Evolutionary conservation across 2,888 invertebrate species (phyloP).

Genomic region (Drosophila subquinaria): DNA sequence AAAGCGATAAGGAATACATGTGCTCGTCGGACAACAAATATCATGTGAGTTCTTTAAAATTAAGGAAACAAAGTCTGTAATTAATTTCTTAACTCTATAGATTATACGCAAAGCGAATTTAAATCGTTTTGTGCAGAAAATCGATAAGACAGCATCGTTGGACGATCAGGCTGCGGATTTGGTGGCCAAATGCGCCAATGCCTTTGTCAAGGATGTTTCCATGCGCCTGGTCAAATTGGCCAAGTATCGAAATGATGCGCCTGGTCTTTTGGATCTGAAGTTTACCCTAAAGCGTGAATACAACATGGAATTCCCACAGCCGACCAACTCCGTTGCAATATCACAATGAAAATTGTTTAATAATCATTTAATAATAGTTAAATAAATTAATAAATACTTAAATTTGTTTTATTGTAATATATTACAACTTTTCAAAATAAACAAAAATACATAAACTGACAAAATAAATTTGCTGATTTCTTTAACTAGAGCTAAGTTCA

Average conservation of each 20-base stretch:
- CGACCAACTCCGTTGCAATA: not conserved
- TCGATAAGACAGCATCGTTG: slow-evolving; percentile 43
- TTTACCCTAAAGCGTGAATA: slow-evolving; percentile 65
- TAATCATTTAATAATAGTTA: too few relatives aligned
- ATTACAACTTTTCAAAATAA: not conserved
- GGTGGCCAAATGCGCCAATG: slow-evolving; percentile 41
- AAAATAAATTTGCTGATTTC: too few relatives aligned
- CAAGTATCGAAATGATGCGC: slow-evolving; percentile 29
- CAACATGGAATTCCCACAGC: slow-evolving; percentile 59
- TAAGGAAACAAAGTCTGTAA: too few relatives aligned
- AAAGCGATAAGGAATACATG: slow-evolving; percentile 34
- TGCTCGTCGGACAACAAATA: slow-evolving; percentile 22
- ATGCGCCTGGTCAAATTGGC: slow-evolving; percentile 42
- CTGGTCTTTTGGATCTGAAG: slow-evolving; percentile 52
- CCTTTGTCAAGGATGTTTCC: slow-evolving; percentile 51
- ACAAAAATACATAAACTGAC: too few relatives aligned
- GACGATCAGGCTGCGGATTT: slow-evolving; percentile 64
- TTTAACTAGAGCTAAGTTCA: too few relatives aligned
- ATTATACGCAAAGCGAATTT: slow-evolving; percentile 36
- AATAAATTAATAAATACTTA: not conserved
- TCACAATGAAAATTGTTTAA: not conserved
- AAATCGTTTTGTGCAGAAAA: slow-evolving; percentile 44
- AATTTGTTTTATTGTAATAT: not conserved
- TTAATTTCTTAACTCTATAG: slow-evolving; percentile 4
- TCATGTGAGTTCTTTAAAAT: slow-evolving; percentile 31